phyloP scores from a whole-genome alignment of 1,140 invertebrate species.

The Trachymyrmex septentrionalis region DNA sequence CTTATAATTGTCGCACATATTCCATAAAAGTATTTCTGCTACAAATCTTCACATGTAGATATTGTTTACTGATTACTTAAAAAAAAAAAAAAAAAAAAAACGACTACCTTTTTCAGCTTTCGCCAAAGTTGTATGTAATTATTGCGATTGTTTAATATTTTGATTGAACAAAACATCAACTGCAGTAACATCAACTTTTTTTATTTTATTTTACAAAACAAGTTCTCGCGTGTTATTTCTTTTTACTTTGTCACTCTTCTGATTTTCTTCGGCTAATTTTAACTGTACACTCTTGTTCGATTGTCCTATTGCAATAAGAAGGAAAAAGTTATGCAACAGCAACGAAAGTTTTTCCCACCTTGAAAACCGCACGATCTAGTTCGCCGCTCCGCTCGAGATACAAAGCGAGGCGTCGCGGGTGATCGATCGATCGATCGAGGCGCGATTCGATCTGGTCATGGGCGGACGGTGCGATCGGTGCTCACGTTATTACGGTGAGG shows the following conservation, averaged over 20 bases:
- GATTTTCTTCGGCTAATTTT: not conserved
- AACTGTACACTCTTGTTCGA: not conserved
- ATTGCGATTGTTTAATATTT: not conserved
- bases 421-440: slow-evolving; percentile 55
- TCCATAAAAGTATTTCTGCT: slow-evolving; percentile 33
- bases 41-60: not conserved
- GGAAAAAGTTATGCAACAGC: not conserved
- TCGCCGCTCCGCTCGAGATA: slow-evolving; percentile 8
- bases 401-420: slow-evolving; percentile 38
- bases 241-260: not conserved
- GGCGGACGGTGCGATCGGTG: slow-evolving; percentile 20
- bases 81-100: too few relatives aligned
- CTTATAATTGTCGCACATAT: not conserved
- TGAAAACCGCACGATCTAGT: slow-evolving; percentile 9
- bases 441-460: slow-evolving; percentile 46
- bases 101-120: not conserved
- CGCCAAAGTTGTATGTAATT: not conserved
- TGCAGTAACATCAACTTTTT: not conserved
- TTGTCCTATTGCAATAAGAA: not conserved
- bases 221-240: not conserved
- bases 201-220: not conserved
- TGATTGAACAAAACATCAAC: not conserved
- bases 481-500: slow-evolving; percentile 18
- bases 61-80: not conserved
- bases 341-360: slow-evolving; percentile 11